These are phyloP conservation scores for Aphidius ervi DNA, from an alignment of 1,140 invertebrate species.

Conservation along the genomic window DNA sequence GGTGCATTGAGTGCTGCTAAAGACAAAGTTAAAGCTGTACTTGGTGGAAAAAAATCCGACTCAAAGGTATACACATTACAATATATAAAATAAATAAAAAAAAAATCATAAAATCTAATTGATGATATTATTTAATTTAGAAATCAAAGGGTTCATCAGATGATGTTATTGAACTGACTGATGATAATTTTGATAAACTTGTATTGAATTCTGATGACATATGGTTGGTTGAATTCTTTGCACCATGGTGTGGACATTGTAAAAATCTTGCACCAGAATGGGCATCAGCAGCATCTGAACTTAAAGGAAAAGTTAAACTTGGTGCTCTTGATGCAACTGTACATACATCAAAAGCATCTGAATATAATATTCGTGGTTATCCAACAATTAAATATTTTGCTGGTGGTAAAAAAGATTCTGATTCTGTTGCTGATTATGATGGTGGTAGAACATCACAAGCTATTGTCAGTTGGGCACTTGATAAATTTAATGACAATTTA, in stretches of 20 bases:
- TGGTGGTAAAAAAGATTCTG: slow-evolving; percentile 71
- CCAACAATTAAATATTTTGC: slow-evolving; percentile 97
- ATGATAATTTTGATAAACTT: slow-evolving; percentile 88
- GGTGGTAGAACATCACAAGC: slow-evolving; percentile 89
- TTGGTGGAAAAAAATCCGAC: slow-evolving; percentile 59
- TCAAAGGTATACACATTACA: slow-evolving; percentile 35
- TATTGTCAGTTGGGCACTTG: slow-evolving; percentile 87
- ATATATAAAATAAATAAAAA: slow-evolving; percentile 4
- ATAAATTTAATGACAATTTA: slow-evolving; percentile 81
- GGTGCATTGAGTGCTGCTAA: slow-evolving; percentile 69
- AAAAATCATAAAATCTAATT: not conserved
- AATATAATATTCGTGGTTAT: slow-evolving; percentile 85
- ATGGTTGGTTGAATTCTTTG: slow-evolving; percentile 97
- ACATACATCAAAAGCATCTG: slow-evolving; percentile 71
- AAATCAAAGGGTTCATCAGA: slow-evolving; percentile 47
- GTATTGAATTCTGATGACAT: slow-evolving; percentile 88
- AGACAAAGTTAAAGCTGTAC: slow-evolving; percentile 64
- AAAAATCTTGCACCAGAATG: slow-evolving; percentile 94
- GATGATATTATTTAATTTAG: not conserved
- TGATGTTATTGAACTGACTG: slow-evolving; percentile 90
- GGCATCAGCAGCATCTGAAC: slow-evolving; percentile 86
- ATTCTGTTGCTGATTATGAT: slow-evolving; percentile 72
- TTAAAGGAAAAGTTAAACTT: slow-evolving; percentile 94
- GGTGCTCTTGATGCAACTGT: slow-evolving; percentile 96
- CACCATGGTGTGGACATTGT: slow-evolving; percentile 95